Evolutionary conservation across 2,888 invertebrate genomes (phyloP).

Genomic region (Drosophila falleni): DNA sequence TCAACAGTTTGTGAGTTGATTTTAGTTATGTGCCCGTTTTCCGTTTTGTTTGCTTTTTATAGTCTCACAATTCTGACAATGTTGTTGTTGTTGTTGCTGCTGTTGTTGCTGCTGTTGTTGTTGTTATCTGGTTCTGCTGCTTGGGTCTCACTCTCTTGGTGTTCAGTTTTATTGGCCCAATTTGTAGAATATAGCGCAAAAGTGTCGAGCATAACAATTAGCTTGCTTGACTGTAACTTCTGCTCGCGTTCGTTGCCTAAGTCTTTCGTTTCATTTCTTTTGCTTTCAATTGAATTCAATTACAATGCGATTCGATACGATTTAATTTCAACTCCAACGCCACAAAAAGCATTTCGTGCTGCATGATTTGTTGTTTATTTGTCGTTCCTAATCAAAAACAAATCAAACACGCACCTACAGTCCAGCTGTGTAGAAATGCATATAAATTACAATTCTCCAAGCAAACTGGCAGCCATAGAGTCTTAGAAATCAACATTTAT

Average conservation of each 20-base stretch:
- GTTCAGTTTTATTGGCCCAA: conserved; percentile 79
- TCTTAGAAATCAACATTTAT: conserved; percentile 65
- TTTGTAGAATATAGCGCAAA: conserved; percentile 78
- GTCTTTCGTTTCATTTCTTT: conserved; percentile 54
- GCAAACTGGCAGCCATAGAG: conserved; percentile 10
- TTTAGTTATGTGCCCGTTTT: conserved; percentile 62
- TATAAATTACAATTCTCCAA: conserved; percentile 69
- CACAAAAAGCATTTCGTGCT: conserved; percentile 59
- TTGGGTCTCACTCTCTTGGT: conserved; percentile 49
- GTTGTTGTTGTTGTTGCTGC: conserved; percentile 14
- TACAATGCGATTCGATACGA: conserved; percentile 21
- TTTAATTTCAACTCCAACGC: conserved; percentile 37
- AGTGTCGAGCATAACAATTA: conserved; percentile 78
- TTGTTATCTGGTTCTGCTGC: conserved; percentile 18
- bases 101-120: neutral
- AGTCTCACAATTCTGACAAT: conserved; percentile 62
- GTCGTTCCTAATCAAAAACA: conserved; percentile 72
- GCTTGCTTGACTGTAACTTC: conserved; percentile 27
- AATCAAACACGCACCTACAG: conserved; percentile 78
- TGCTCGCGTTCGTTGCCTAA: conserved; percentile 62
- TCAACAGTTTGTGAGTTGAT: conserved; percentile 68
- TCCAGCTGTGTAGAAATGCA: conserved; percentile 70
- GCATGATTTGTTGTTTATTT: conserved; percentile 81
- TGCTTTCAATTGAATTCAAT: conserved; percentile 33
- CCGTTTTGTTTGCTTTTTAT: conserved; percentile 69